phyloP scores from a whole-genome alignment of 2,888 invertebrate genomes.

The Electrophaes corylata region DNA sequence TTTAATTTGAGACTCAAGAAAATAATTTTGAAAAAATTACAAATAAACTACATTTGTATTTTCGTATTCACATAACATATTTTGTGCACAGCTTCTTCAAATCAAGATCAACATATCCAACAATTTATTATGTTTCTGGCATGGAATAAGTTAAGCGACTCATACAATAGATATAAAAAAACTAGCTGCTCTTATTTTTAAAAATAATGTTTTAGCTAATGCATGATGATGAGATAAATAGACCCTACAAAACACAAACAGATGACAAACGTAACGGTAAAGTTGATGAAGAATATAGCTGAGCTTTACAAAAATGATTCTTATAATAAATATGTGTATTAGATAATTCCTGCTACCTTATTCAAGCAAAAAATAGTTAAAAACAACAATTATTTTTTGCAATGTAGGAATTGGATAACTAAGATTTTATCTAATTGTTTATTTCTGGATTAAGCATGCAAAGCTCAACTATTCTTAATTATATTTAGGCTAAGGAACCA shows the following conservation, averaged over 20 bases:
- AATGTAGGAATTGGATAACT: background rate
- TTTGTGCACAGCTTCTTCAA: constrained; percentile 9
- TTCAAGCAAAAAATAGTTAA: background rate
- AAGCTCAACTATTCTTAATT: constrained; percentile 30
- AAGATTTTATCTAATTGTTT: background rate
- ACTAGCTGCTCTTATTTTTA: constrained; percentile 17
- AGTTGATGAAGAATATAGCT: constrained; percentile 7
- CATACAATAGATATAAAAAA: constrained; percentile 3
- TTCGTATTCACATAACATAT: background rate
- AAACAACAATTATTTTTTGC: background rate
- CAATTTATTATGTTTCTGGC: constrained; percentile 7
- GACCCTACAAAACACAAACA: background rate
- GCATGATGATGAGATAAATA: constrained; percentile 7
- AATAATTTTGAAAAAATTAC: background rate
- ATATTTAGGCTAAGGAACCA: constrained; percentile 30
- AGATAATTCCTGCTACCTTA: background rate
- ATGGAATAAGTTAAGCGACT: constrained; percentile 3
- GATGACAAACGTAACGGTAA: background rate
- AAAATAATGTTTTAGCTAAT: background rate
- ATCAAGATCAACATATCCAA: background rate
- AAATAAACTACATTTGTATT: background rate
- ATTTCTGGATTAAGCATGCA: constrained; percentile 12
- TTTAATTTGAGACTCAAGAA: constrained; percentile 7
- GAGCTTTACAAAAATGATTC: constrained; percentile 13
- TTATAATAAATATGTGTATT: constrained; percentile 1